Evolutionary conservation across 2,888 invertebrate species (phyloP).

Genomic region (Caenorhabditis doughertyi): DNA sequence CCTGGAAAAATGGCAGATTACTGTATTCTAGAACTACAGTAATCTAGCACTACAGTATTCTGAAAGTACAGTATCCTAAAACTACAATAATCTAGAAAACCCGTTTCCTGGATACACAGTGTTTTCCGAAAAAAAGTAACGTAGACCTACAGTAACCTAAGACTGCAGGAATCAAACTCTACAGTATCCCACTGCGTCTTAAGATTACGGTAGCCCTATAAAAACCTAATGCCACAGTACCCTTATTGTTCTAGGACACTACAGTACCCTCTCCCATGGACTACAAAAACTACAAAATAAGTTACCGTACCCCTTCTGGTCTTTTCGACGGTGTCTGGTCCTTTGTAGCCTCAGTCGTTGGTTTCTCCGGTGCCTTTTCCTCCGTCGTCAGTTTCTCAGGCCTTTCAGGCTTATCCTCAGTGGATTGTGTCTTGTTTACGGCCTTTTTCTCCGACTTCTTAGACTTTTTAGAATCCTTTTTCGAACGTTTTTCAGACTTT

Average conservation of each 20-base stretch:
- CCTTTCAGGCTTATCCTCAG: constrained; percentile 10
- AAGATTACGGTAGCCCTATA: too few relatives aligned
- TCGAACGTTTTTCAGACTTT: constrained; percentile 12
- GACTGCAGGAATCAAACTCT: too few relatives aligned
- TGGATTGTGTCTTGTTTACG: not conserved
- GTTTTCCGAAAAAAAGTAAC: too few relatives aligned
- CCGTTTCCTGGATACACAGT: too few relatives aligned
- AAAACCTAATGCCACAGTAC: too few relatives aligned
- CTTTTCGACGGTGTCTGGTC: constrained; percentile 11
- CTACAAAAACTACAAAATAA: too few relatives aligned
- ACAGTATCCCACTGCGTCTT: too few relatives aligned
- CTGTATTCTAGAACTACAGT: not conserved
- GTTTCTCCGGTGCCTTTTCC: not conserved
- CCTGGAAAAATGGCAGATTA: constrained; percentile 10
- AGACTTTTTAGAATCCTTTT: constrained; percentile 6
- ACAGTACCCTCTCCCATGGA: too few relatives aligned
- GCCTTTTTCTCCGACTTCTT: constrained; percentile 21
- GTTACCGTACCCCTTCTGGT: constrained; percentile 16
- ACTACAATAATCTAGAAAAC: too few relatives aligned
- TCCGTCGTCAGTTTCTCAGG: constrained; percentile 18
- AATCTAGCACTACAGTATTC: not conserved
- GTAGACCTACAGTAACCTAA: too few relatives aligned
- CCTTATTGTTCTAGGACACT: not conserved
- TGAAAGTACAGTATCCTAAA: too few relatives aligned
- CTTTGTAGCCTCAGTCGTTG: not conserved